phyloP scores from a whole-genome alignment of 2,797 vertebrate genomes.

The Acipenser ruthenus region DNA sequence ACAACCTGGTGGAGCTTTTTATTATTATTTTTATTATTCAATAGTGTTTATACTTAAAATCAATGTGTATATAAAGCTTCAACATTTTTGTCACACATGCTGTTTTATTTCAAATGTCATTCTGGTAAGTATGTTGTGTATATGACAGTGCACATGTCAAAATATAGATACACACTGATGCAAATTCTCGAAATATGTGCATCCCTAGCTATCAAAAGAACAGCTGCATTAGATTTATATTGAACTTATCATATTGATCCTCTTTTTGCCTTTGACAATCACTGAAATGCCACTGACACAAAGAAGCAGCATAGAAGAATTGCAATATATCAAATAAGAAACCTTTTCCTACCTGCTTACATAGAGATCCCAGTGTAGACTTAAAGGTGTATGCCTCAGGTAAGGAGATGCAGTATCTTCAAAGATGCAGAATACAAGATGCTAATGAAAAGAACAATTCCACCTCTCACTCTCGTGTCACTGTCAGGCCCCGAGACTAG shows the following conservation, averaged over 20 bases:
- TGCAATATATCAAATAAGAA: too few species aligned
- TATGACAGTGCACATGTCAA: too few species aligned
- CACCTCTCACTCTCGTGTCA: slow-evolving; percentile 42
- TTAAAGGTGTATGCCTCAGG: slow-evolving; percentile 18
- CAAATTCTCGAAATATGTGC: too few species aligned
- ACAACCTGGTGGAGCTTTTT: too few species aligned
- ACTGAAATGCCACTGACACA: slow-evolving; percentile 17
- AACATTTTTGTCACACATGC: too few species aligned
- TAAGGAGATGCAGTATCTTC: slow-evolving; percentile 26
- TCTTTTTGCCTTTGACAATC: not conserved
- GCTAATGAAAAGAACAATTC: slow-evolving; percentile 47
- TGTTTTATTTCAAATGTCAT: too few species aligned
- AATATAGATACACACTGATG: too few species aligned
- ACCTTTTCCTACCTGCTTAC: slow-evolving; percentile 47
- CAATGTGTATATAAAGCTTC: too few species aligned
- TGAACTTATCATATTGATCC: not conserved
- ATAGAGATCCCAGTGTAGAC: slow-evolving; percentile 25
- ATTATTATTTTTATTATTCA: too few species aligned
- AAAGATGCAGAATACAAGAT: slow-evolving; percentile 24
- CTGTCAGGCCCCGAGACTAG: slow-evolving; percentile 47
- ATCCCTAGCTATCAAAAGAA: not conserved
- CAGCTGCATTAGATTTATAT: not conserved
- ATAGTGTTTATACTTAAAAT: too few species aligned
- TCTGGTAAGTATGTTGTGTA: too few species aligned
- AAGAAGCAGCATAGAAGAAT: too few species aligned